Evolutionary conservation across 2,888 invertebrate genomes (phyloP).

Genomic region (Phaedon cochleariae): DNA sequence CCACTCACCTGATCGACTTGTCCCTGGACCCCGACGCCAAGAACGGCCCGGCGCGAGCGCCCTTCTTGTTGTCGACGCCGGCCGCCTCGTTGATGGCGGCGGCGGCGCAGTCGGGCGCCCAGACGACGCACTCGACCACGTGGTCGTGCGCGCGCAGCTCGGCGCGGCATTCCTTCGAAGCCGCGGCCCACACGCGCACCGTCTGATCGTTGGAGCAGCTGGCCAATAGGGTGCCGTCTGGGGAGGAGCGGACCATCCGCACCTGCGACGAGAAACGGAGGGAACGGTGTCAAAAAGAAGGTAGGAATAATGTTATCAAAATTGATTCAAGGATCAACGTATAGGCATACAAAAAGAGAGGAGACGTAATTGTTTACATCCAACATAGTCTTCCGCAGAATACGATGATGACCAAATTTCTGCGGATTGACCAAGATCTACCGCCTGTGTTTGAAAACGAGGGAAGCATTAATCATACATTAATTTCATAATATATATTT

Average conservation of each 20-base stretch:
- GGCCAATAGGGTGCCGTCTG: conserved; percentile 92
- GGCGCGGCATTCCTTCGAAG: conserved; percentile 94
- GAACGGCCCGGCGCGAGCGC: conserved; percentile 90
- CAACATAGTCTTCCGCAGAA: too few relatives aligned
- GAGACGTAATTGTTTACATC: too few relatives aligned
- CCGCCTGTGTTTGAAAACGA: too few relatives aligned
- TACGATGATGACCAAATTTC: too few relatives aligned
- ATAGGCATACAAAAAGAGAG: too few relatives aligned
- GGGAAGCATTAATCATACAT: too few relatives aligned
- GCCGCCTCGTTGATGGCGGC: conserved; percentile 88
- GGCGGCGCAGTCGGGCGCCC: conserved; percentile 92
- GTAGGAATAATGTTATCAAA: too few relatives aligned
- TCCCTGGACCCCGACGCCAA: conserved; percentile 97
- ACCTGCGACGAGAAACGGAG: too few relatives aligned
- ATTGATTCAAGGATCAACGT: too few relatives aligned
- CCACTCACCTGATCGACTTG: conserved; percentile 81
- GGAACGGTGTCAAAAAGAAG: too few relatives aligned
- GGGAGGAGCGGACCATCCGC: conserved; percentile 94
- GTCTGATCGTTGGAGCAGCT: conserved; percentile 99
- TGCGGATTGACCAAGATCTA: too few relatives aligned
- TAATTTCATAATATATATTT: too few relatives aligned
- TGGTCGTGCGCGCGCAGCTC: conserved; percentile 98
- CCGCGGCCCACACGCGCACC: conserved; percentile 94
- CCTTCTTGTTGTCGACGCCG: conserved; percentile 86
- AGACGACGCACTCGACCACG: conserved; percentile 97